These are phyloP conservation scores for Rhinolophus sinicus DNA, from an alignment of 2,113 vertebrate genomes.

Conservation along the genomic window DNA sequence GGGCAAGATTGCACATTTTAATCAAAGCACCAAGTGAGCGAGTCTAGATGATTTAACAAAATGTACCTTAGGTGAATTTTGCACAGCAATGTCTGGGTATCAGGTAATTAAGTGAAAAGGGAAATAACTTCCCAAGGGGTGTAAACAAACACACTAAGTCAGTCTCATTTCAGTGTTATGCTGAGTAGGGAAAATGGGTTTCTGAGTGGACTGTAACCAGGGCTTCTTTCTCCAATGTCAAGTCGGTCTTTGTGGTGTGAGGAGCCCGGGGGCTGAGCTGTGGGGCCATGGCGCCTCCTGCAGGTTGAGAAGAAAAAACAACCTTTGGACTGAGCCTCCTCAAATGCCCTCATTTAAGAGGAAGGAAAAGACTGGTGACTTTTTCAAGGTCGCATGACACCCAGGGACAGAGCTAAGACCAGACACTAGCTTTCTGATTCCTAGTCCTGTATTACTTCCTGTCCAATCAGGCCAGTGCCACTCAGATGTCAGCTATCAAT, in stretches of 20 bases:
- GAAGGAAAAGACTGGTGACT: not conserved
- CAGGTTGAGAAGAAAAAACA: not conserved
- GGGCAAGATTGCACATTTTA: conserved; percentile 74
- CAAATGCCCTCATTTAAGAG: not conserved
- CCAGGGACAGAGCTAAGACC: not conserved
- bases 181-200: conserved; percentile 70
- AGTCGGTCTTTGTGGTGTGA: rapidly evolving
- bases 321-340: not conserved
- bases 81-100: conserved; percentile 69
- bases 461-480: not conserved
- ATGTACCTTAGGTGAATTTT: conserved; percentile 65
- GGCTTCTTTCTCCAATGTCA: not conserved
- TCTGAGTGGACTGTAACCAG: conserved; percentile 5
- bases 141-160: conserved; percentile 69
- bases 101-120: conserved; percentile 76
- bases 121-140: conserved; percentile 73
- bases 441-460: not conserved
- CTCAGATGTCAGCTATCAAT: not conserved
- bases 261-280: not conserved
- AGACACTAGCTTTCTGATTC: not conserved
- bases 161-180: conserved; percentile 52
- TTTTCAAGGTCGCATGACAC: not conserved
- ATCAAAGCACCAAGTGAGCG: conserved; percentile 72
- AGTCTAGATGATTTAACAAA: conserved; percentile 75
- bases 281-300: not conserved